Evolutionary conservation across 2,888 invertebrate species (phyloP).

Genomic region (Autographa gamma): DNA sequence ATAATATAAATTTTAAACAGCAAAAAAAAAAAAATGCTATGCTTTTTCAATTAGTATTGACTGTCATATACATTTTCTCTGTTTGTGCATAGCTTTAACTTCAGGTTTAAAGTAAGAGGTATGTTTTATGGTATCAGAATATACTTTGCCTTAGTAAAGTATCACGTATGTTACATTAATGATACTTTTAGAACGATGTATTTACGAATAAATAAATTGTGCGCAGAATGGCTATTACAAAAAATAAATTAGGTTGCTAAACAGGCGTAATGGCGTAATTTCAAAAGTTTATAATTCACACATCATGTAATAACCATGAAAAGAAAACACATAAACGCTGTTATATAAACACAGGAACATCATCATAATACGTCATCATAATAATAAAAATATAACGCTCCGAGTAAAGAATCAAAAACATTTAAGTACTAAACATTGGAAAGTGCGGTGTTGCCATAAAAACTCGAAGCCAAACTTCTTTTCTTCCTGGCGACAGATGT

Average conservation of each 20-base stretch:
- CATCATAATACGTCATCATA: conserved; percentile 47
- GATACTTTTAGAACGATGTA: neutral
- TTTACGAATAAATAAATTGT: neutral
- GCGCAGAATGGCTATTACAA: neutral
- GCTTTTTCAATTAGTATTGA: too few species aligned
- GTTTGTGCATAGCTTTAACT: too few species aligned
- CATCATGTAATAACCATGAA: conserved; percentile 29
- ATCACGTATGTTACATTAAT: neutral
- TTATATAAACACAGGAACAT: conserved; percentile 33
- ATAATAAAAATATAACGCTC: conserved; percentile 58
- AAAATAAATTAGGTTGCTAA: conserved; percentile 14
- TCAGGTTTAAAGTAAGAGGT: too few species aligned
- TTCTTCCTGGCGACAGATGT: conserved; percentile 83
- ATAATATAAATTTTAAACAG: too few species aligned
- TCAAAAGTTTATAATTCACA: conserved; percentile 16
- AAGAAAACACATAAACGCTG: conserved; percentile 39
- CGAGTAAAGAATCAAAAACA: conserved; percentile 73
- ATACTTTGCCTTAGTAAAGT: neutral
- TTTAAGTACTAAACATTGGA: conserved; percentile 77
- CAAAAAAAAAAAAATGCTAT: too few species aligned
- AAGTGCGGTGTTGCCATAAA: conserved; percentile 78
- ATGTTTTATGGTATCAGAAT: too few species aligned
- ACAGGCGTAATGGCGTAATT: conserved; percentile 21
- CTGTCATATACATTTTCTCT: too few species aligned
- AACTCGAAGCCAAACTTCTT: conserved; percentile 78